Base-by-base conservation (phyloP, 2,797 vertebrate genomes). In the Nannoperca obscura region DNA sequence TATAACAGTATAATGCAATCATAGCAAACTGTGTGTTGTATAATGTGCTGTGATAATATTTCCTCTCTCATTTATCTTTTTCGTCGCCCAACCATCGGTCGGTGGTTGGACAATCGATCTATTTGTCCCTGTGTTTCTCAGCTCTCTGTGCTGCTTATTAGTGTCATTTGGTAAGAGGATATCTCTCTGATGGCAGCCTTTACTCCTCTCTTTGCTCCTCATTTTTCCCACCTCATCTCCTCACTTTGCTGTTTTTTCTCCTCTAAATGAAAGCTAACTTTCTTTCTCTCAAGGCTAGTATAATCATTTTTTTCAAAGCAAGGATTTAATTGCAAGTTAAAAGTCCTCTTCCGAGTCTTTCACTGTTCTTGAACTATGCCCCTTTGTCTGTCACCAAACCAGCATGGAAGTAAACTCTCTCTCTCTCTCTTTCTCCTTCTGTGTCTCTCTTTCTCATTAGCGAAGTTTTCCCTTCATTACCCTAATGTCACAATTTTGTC, bases 251-350 rank as follows among this genome's bases (percentile, higher is more conserved):
- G 32, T 65, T 55, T 60, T 36, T n/a, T 1, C 20, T n/a, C 50
- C 30, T 60, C 73, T 57, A 80, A 78, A 83, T 89, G 80, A 91
- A 91, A 80, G 78, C 78, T 40, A 59, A 57, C 34, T 54, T 81
- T 86, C 74, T 67, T 85, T 85, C 64, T 87, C 80, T 73, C 66
- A 49, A 64, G 75, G 84, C 81, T 71, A 24, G 86, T 89, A 87
- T 89, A 84, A 91, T 92, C 8, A 47, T 72, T 83, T 77, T 86
- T 73, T 70, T 32, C 32, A 86, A 92, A 86, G 86, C 44, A 22
- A 53, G 74, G 78, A 82, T 90, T 93, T 94, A 94, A 94, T 94
- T 93, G 89, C 89, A 65, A 85, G 83, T 87, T 89, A 86, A 91
- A 92, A 92, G 89, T 90, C 78, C 59, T 89, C 59, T 66, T 86